phyloP scores from a whole-genome alignment of 2,113 vertebrate genomes.

The Pituophis catenifer region DNA sequence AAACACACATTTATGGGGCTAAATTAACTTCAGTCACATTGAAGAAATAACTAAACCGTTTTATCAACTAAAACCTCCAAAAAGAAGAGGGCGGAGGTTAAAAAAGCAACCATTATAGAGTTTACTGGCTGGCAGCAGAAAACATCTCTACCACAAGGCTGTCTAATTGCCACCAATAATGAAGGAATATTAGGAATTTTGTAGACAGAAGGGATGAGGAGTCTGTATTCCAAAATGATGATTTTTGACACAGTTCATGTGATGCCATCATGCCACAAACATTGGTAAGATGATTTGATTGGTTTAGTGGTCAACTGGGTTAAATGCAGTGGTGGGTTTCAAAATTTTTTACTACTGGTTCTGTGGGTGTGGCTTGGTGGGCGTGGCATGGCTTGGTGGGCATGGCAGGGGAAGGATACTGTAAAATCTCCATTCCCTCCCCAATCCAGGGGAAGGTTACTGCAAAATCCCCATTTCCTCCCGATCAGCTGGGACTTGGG shows the following conservation, averaged over 20 bases:
- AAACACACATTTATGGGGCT: not conserved
- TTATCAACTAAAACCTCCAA: not conserved
- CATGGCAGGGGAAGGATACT: too few species aligned
- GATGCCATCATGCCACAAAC: not conserved
- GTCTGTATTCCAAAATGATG: not conserved
- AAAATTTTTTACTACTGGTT: too few species aligned
- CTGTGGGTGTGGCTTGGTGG: too few species aligned
- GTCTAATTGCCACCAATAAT: not conserved
- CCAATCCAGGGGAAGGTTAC: too few species aligned
- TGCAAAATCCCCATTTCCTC: too few species aligned
- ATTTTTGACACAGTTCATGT: not conserved
- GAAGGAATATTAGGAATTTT: not conserved
- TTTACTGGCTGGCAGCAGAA: not conserved
- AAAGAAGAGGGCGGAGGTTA: not conserved
- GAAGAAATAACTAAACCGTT: not conserved
- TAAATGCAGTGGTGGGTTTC: not conserved
- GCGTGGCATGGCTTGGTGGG: too few species aligned
- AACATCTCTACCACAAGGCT: not conserved
- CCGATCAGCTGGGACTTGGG: too few species aligned
- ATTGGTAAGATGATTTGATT: not conserved
- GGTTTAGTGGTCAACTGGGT: not conserved
- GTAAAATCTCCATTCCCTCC: too few species aligned
- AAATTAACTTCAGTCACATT: not conserved
- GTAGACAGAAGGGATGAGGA: not conserved
- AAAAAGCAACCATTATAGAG: not conserved